Conservation (phyloP, 2,888 invertebrate species). For the Phaedon cochleariae region DNA sequence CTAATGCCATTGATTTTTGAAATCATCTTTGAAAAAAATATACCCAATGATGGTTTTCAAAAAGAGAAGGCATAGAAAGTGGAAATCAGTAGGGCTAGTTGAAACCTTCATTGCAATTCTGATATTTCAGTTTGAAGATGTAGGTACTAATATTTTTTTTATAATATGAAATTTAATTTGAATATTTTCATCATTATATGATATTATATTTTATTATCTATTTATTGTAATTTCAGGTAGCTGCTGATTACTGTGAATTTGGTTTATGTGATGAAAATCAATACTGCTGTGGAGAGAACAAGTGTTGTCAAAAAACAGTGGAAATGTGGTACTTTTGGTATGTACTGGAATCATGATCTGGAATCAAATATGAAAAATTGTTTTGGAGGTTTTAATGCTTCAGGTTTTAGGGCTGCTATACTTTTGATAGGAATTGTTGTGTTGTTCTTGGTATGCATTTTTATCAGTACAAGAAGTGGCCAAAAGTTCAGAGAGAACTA, state of each 20-base stretch:
- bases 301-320: constrained; percentile 54
- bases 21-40: no score
- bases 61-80: neutral
- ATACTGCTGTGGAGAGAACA: constrained; percentile 57
- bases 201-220: no score
- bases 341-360: neutral
- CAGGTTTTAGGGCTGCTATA: constrained; percentile 49
- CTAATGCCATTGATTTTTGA: no score
- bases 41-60: neutral
- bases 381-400: neutral
- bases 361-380: no score
- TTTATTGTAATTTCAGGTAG: constrained; percentile 28
- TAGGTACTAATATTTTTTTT: no score
- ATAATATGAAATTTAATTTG: no score
- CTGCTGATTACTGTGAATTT: constrained; percentile 55
- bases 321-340: constrained; percentile 58
- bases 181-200: no score
- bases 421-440: constrained; percentile 49
- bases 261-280: constrained; percentile 54
- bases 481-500: constrained; percentile 11
- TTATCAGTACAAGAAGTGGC: constrained; percentile 36
- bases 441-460: constrained; percentile 42
- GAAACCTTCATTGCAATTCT: neutral
- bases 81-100: neutral
- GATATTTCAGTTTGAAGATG: neutral